Base-by-base conservation (phyloP, 2,797 vertebrate species). In the Bufotes viridis region DNA sequence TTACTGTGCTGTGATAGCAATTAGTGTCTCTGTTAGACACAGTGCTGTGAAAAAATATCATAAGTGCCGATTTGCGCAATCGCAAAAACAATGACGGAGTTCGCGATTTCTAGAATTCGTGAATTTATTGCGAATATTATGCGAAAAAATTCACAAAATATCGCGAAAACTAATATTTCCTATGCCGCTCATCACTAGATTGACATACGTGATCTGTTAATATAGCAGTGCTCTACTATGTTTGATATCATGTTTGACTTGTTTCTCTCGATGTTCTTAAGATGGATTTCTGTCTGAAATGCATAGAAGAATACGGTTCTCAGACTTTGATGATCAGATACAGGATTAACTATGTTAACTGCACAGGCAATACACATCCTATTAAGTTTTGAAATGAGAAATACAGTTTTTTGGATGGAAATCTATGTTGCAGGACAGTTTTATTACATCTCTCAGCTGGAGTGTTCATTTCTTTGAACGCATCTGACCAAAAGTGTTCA, bases 371-470 rank as follows among this genome's bases (percentile, higher is more conserved):
- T 24, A 72, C 53, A 42, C 18, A 83, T 58, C 42, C 67, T 60
- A 74, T 84, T 74, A 74, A 4, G 24, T 75, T 76, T 84, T 15
- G 20, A 61, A 84, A 84, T 84, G 76, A 76, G 70, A 84, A 84
- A 74, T 42, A 49, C 57, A 60, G 57, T 15, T 76, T 63, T 76
- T 3, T 75, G 34, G 8, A 61, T 76, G 49, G 72, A 63, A 65
- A 24, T 87, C 69, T 63, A 60, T 51, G 29, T 85, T 85, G 55
- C 75, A 51, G 67, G 29, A 55, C 74, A 42, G 75, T 81, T 85
- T 88, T 88, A 88, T 88, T 81, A 63, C 76, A 58, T 81, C 34
- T 80, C 87, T 75, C 82, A 81, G 87, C 55, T 80, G 87, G 82
- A 88, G 82, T 51, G 67, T 24, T 72, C 55, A 69, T 84, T 85